phyloP scores from a whole-genome alignment of 1,140 invertebrate genomes.

The Temnothorax nylanderi region DNA sequence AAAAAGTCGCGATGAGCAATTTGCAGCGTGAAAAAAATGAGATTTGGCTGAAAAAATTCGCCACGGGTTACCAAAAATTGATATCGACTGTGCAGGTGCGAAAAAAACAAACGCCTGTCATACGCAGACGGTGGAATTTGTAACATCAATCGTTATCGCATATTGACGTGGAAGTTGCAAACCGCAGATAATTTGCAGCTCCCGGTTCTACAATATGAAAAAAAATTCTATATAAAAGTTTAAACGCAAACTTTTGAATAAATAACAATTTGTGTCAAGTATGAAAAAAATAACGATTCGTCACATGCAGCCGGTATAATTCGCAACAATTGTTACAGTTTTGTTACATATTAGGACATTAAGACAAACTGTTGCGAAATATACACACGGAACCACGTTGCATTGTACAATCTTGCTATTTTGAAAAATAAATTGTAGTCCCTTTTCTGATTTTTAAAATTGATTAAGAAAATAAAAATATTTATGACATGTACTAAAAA shows the following conservation, averaged over 20 bases:
- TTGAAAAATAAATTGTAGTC: neutral
- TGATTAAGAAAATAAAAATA: neutral
- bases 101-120: conserved; percentile 20
- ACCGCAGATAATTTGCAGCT: conserved; percentile 27
- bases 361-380: neutral
- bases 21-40: neutral
- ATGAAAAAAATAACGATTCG: conserved; percentile 2
- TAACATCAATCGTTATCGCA: neutral
- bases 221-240: neutral
- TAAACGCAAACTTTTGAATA: neutral
- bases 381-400: neutral
- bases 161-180: neutral
- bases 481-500: neutral
- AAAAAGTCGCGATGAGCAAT: neutral
- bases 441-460: neutral
- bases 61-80: neutral
- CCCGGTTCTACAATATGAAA: neutral
- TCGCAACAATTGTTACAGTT: neutral
- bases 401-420: neutral
- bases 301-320: neutral
- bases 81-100: neutral
- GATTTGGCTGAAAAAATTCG: neutral
- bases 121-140: conserved; percentile 2
- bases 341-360: neutral
- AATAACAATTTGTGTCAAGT: neutral